These are phyloP conservation scores for Ophioninae sp. DNA, from an alignment of 2,888 invertebrate genomes.

Conservation along the genomic window DNA sequence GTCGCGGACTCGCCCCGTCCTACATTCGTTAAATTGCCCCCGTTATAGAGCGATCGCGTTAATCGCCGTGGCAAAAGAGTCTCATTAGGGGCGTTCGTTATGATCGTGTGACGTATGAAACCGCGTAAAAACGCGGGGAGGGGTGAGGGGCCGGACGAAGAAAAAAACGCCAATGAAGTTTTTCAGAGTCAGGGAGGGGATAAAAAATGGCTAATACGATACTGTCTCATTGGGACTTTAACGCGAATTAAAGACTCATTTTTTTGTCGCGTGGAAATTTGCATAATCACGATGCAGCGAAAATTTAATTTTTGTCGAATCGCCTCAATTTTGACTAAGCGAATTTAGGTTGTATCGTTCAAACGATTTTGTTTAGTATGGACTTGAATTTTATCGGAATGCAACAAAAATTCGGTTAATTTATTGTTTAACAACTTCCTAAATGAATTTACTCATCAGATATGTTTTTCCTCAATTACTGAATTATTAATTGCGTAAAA, in stretches of 20 bases:
- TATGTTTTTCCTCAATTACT: too few relatives aligned
- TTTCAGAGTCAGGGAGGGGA: not conserved
- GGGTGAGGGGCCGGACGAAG: not conserved
- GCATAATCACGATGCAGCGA: not conserved
- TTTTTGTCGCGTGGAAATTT: not conserved
- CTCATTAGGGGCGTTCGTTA: slow-evolving; percentile 14
- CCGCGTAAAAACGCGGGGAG: not conserved
- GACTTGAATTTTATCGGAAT: too few relatives aligned
- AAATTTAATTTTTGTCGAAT: not conserved
- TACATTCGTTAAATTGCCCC: slow-evolving; percentile 70
- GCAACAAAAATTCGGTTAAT: too few relatives aligned
- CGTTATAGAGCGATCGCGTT: slow-evolving; percentile 28
- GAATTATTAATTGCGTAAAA: too few relatives aligned
- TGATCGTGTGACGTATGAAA: not conserved
- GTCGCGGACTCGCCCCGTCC: slow-evolving; percentile 68
- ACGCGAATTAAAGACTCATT: too few relatives aligned
- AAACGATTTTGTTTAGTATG: too few relatives aligned
- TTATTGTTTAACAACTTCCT: too few relatives aligned
- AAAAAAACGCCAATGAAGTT: not conserved
- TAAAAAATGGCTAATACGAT: not conserved
- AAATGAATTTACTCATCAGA: too few relatives aligned
- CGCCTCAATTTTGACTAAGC: not conserved
- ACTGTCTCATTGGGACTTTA: not conserved
- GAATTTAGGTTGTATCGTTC: not conserved
- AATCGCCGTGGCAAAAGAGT: slow-evolving; percentile 23